Conservation (phyloP, 1,140 invertebrate genomes). For the Cardiocondyla obscurior region DNA sequence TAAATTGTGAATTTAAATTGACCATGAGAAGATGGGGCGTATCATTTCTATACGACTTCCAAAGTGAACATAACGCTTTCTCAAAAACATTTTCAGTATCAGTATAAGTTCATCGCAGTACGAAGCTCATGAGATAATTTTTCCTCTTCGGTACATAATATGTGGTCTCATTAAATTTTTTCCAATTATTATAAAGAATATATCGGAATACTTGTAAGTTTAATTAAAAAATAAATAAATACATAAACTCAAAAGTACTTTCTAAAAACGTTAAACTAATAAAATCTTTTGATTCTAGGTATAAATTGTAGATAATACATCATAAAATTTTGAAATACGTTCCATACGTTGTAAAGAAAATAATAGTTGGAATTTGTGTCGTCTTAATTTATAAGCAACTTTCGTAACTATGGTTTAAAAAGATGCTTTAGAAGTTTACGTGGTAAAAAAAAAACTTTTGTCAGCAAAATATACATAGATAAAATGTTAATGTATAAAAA, state of each 20-base stretch:
- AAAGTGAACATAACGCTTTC: conserved; percentile 1
- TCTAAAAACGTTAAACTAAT: conserved; percentile 9
- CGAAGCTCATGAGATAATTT: conserved; percentile 41
- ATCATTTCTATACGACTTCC: neutral
- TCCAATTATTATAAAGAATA: neutral
- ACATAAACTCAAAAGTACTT: neutral
- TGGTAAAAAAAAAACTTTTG: neutral
- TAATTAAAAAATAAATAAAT: neutral
- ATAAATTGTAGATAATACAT: neutral
- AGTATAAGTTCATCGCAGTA: conserved; percentile 61
- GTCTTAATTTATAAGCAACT: neutral
- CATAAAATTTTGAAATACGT: conserved; percentile 8
- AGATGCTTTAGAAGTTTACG: neutral
- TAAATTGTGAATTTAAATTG: neutral
- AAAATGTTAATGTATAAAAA: conserved; percentile 55
- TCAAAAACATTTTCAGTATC: conserved; percentile 80
- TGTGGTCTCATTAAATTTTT: neutral
- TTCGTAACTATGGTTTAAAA: neutral
- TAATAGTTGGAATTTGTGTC: neutral
- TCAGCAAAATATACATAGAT: conserved; percentile 10
- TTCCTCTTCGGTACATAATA: neutral
- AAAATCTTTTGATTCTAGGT: neutral
- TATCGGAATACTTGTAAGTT: neutral
- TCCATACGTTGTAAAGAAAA: neutral
- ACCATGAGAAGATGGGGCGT: neutral